Base-by-base conservation (phyloP, 2,113 vertebrate genomes). In the Lophura nycthemera region DNA sequence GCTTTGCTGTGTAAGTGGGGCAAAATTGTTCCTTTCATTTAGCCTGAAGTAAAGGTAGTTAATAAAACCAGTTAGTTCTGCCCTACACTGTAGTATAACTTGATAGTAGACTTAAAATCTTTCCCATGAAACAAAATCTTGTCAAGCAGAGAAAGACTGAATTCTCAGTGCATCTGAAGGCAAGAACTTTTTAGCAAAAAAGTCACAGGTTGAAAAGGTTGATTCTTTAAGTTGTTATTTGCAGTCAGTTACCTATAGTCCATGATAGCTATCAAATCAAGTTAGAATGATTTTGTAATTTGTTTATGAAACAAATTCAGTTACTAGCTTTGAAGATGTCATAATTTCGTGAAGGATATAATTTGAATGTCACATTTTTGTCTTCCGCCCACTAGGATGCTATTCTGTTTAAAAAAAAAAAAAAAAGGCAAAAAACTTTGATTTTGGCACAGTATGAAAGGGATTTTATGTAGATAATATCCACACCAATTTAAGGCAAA, bases 251-350 rank as follows among this genome's bases (percentile, higher is more conserved):
- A 93, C 63, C 65, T 17, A 56, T 48, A 64, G 52, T 69, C 75
- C 57, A 52, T 71, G 82, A 71, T 83, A 86, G 67, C 75, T 67
- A 54, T 84, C 63, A 91, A 90, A 81, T 43, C 0, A 2, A 92
- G 30, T 57, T 86, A 61, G 83, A 91, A 61, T 84, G 76, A 78
- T 75, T 88, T 91, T 91, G 83, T 80, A 69, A 63, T 88, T 94
- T 95, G 73, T 96, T 96, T 95, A 86, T 74, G 86, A 96, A 96
- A 95, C 83, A 92, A 86, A 94, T 76, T 88, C 0, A 88, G 93
- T 95, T 90, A 86, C 50, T 72, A 73, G 69, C 79, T 95, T 93
- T 94, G 86, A 93, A 66, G 88, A 79, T 78, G 85, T 79, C 88
- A 66, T 83, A 60, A 86, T 93, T 92, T 86, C 57, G 22, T 61